These are phyloP conservation scores for Anhinga rufa DNA, from an alignment of 2,113 vertebrate genomes.

Conservation along the genomic window DNA sequence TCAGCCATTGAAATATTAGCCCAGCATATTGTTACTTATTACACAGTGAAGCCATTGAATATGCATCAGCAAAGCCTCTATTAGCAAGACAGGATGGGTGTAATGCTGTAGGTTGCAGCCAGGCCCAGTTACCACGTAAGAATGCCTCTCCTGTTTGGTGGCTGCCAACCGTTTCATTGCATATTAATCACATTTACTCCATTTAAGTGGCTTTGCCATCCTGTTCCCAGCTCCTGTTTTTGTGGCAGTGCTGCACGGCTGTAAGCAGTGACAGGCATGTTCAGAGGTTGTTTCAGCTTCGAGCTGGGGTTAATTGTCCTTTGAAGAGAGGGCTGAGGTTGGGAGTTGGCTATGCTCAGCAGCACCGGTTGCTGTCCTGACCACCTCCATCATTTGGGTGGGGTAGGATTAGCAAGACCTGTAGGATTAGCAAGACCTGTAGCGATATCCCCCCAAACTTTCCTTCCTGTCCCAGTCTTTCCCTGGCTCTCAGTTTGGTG, in stretches of 20 bases:
- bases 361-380: background rate
- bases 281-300: background rate
- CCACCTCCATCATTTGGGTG: background rate
- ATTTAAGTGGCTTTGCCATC: background rate
- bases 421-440: background rate
- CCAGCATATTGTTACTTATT: background rate
- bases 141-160: background rate
- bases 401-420: background rate
- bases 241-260: background rate
- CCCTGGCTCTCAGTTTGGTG: background rate
- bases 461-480: background rate
- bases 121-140: background rate
- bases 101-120: background rate
- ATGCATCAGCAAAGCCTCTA: background rate
- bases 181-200: background rate
- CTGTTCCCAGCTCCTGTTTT: accelerated
- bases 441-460: accelerated
- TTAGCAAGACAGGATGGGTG: background rate
- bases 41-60: background rate
- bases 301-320: background rate
- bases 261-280: background rate
- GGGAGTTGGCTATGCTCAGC: background rate
- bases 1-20: background rate
- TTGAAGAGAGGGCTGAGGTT: background rate
- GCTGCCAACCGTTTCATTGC: background rate